These are phyloP conservation scores for Nipponacmea schrenckii DNA, from an alignment of 2,888 invertebrate species.

Conservation along the genomic window DNA sequence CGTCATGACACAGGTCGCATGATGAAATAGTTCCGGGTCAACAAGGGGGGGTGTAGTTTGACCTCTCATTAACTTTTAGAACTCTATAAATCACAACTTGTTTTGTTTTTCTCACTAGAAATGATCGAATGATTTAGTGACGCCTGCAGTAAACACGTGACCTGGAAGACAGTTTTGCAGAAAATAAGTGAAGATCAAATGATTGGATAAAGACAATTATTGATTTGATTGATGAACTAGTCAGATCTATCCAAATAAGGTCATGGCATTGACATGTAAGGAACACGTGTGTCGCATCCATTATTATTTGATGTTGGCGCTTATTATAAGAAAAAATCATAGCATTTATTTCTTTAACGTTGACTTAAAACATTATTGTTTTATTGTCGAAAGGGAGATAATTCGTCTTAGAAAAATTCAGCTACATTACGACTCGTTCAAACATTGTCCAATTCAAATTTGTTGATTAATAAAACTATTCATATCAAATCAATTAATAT, in stretches of 20 bases:
- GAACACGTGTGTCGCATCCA: background rate
- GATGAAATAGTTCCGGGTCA: conserved; percentile 7
- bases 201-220: background rate
- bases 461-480: no score
- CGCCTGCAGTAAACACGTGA: conserved; percentile 1
- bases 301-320: no score
- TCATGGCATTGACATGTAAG: background rate
- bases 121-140: background rate
- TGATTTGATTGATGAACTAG: background rate
- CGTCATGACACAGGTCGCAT: conserved; percentile 5
- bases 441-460: no score
- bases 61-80: conserved; percentile 1
- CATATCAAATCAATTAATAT: no score
- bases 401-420: no score
- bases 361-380: no score
- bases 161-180: background rate
- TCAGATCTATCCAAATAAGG: background rate
- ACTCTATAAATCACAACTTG: background rate
- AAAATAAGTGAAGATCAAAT: background rate
- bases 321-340: no score
- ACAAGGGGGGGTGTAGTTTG: background rate
- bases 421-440: no score
- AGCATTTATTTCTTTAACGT: no score
- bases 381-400: no score
- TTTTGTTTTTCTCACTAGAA: background rate